Conservation (phyloP, 2,888 invertebrate genomes). For the Serrognathus titanus region DNA sequence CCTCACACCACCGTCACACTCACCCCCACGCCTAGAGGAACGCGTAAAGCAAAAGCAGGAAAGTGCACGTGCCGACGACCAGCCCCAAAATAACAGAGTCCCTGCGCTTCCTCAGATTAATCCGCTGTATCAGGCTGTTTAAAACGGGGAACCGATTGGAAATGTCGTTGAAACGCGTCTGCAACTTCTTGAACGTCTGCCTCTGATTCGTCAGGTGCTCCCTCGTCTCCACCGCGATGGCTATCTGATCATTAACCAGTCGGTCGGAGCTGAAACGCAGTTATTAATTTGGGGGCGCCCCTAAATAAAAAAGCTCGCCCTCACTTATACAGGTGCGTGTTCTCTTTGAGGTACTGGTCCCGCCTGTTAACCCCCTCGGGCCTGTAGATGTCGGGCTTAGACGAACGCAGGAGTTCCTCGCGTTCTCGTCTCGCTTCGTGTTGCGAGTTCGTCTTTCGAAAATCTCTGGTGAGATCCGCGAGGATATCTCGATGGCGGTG, state of each 20-base stretch:
- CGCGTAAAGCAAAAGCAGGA: constrained; percentile 78
- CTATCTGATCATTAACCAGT: constrained; percentile 93
- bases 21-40: constrained; percentile 60
- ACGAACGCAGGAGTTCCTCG: constrained; percentile 76
- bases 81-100: constrained; percentile 90
- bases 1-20: background rate
- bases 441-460: constrained; percentile 80
- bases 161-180: constrained; percentile 89
- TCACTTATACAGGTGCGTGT: constrained; percentile 83
- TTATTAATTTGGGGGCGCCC: background rate
- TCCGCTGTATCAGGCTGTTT: constrained; percentile 85
- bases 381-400: constrained; percentile 49
- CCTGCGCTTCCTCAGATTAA: constrained; percentile 88
- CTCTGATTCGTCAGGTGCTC: constrained; percentile 89
- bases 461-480: constrained; percentile 91
- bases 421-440: constrained; percentile 77
- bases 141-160: constrained; percentile 82
- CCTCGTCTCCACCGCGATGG: constrained; percentile 94
- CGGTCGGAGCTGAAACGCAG: constrained; percentile 75
- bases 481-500: constrained; percentile 95
- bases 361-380: constrained; percentile 74
- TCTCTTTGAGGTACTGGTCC: constrained; percentile 90
- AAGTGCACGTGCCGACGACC: constrained; percentile 84
- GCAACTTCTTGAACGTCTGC: constrained; percentile 83
- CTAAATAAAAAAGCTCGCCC: constrained; percentile 26